Evolutionary conservation across 1,140 invertebrate genomes (phyloP).

Genomic region (Musca vetustissima): DNA sequence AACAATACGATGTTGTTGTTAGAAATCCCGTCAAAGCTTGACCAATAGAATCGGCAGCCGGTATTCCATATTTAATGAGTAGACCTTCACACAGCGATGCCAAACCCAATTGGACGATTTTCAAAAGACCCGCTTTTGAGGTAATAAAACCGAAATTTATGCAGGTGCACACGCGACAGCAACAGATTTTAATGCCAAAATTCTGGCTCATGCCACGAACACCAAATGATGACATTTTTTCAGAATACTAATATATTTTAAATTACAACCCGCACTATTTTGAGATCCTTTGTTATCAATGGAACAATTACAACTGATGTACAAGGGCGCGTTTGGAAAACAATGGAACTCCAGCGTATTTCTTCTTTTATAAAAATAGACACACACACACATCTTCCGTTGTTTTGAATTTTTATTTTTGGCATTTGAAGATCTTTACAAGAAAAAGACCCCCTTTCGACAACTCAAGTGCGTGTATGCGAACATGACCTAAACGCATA

Average conservation of each 20-base stretch:
- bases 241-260: too few species aligned
- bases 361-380: constrained; percentile 11
- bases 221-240: constrained; percentile 43
- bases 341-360: neutral
- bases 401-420: too few species aligned
- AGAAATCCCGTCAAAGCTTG: constrained; percentile 73
- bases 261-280: too few species aligned
- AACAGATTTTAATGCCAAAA: constrained; percentile 68
- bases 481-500: neutral
- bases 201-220: constrained; percentile 46
- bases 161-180: constrained; percentile 75
- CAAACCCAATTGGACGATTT: constrained; percentile 73
- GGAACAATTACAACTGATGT: neutral
- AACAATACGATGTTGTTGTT: constrained; percentile 72
- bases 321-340: neutral
- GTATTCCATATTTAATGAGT: constrained; percentile 71
- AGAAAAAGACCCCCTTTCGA: neutral
- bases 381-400: too few species aligned
- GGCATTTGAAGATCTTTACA: too few species aligned
- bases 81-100: constrained; percentile 75
- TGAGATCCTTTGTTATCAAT: constrained; percentile 1
- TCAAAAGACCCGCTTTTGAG: constrained; percentile 69
- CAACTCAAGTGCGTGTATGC: neutral
- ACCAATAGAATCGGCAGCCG: constrained; percentile 68
- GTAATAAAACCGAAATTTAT: constrained; percentile 73